Evolutionary conservation across 2,888 invertebrate species (phyloP), one percentile per base, ranked within the genome.

Genomic region (Carpatolechia fugitivella): DNA sequence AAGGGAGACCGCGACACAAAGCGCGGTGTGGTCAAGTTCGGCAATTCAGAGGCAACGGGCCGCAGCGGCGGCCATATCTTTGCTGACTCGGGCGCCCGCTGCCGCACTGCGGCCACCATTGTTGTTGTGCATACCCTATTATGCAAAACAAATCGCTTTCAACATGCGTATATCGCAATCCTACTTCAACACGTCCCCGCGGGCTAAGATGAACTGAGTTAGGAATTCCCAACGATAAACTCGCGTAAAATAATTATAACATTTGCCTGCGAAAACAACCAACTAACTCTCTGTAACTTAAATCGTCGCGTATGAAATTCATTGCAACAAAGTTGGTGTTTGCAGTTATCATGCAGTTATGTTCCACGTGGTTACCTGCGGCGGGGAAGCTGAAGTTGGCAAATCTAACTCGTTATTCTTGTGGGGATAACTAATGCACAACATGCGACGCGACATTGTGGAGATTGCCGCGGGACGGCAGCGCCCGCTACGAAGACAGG

Each of bases 131-230:
- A 65, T 74, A 74, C 73, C 74, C 78, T 53, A 80, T 85, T 85
- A 84, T 83, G 80, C 81, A 76, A 82, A 83, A 81, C 74, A 81
- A 80, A 82, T 80, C 71, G 78, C 78, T 73, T 71, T 71, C 68
- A 74, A 68, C 74, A 69, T 78, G 78, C 78, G 73, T 82, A 78
- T n/a, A n/a, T n/a, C n/a, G n/a, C n/a, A n/a, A n/a, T n/a, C n/a
- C n/a, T n/a, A n/a, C n/a, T n/a, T n/a, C n/a, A n/a, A n/a, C n/a
- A n/a, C n/a, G n/a, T n/a, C n/a, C n/a, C n/a, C n/a, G n/a, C n/a
- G n/a, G n/a, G n/a, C n/a, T n/a, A n/a, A n/a, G n/a, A 82, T 73
- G 74, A 72, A 69, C 66, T 24, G 24, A 24, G 3, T 65, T 56
- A 65, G 70, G n/a, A n/a, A n/a, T n/a, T n/a, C n/a, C n/a, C n/a